A percentile compares a stretch with the other conserved stretches of the same genome.
These are phyloP conservation scores for Tachypleus tridentatus DNA, from an alignment of 1,140 invertebrate genomes.

Conservation along the genomic window DNA sequence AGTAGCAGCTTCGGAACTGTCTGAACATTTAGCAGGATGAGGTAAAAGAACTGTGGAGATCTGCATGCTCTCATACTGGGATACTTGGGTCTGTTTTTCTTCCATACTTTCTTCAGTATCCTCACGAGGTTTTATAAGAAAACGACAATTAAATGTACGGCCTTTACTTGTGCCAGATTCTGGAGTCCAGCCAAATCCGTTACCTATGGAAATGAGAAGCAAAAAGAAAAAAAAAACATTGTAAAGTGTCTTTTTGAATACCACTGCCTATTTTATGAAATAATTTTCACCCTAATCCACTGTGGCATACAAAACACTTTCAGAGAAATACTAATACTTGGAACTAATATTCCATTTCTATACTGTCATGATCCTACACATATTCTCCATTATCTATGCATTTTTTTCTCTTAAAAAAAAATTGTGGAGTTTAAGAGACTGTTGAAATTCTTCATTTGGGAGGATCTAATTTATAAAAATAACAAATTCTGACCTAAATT, in stretches of 20 bases:
- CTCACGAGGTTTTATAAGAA: conserved; percentile 69
- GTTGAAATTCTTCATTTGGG: too few species aligned
- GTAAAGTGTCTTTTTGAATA: background rate
- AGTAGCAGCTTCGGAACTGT: background rate
- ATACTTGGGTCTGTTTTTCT: conserved; percentile 57
- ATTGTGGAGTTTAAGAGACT: too few species aligned
- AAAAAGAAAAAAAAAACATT: background rate
- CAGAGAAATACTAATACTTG: too few species aligned
- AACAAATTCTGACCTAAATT: too few species aligned
- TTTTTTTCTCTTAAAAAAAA: too few species aligned
- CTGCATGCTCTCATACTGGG: conserved; percentile 63
- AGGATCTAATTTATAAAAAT: too few species aligned
- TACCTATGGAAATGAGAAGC: conserved; percentile 22
- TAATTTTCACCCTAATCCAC: too few species aligned
- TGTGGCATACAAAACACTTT: too few species aligned
- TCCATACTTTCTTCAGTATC: conserved; percentile 54
- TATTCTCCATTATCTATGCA: too few species aligned
- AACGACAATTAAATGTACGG: conserved; percentile 63
- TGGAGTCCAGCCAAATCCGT: conserved; percentile 29
- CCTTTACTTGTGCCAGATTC: conserved; percentile 38
- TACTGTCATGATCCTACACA: too few species aligned
- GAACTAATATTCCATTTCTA: too few species aligned
- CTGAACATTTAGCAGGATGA: background rate
- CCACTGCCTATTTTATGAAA: too few species aligned
- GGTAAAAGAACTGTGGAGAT: conserved; percentile 34